phyloP scores from a whole-genome alignment of 92 coral and sea anemone genomes.

The Zoanthus solanderi region DNA sequence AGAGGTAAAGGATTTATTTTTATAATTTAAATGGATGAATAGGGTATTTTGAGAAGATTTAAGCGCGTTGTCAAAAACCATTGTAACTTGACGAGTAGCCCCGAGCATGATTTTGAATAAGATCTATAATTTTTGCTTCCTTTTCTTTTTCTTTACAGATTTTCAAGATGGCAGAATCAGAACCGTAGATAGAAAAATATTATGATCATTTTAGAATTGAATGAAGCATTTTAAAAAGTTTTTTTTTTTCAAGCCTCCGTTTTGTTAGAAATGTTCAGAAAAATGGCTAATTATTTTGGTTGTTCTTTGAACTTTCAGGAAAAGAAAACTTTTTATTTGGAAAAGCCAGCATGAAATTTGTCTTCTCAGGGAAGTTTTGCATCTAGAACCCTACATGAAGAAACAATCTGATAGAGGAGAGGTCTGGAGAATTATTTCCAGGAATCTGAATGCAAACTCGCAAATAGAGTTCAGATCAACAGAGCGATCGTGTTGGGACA shows the following conservation, averaged over 20 bases:
- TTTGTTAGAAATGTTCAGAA: neutral
- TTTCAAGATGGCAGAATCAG: neutral
- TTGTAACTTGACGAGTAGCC: neutral
- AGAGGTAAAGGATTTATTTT: too few species aligned
- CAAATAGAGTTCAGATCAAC: neutral
- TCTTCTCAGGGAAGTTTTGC: neutral
- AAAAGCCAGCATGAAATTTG: neutral
- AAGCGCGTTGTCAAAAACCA: neutral
- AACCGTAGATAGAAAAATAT: neutral
- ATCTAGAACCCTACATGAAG: neutral
- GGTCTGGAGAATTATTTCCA: neutral
- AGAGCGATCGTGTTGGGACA: neutral
- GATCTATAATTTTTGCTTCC: neutral
- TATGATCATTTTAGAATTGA: neutral
- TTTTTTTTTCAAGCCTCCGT: neutral
- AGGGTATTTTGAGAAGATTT: too few species aligned
- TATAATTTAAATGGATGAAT: too few species aligned
- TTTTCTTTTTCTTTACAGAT: neutral
- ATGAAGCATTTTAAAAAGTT: neutral
- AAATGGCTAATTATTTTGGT: neutral
- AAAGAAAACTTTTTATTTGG: slow-evolving; percentile 14
- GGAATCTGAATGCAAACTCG: neutral
- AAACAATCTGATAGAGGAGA: neutral
- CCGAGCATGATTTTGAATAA: neutral
- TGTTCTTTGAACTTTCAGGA: neutral